A percentile compares a stretch with the other conserved stretches of the same genome.
Conservation (phyloP, 2,888 invertebrate genomes). For the Lasioglossum pauxillum region DNA sequence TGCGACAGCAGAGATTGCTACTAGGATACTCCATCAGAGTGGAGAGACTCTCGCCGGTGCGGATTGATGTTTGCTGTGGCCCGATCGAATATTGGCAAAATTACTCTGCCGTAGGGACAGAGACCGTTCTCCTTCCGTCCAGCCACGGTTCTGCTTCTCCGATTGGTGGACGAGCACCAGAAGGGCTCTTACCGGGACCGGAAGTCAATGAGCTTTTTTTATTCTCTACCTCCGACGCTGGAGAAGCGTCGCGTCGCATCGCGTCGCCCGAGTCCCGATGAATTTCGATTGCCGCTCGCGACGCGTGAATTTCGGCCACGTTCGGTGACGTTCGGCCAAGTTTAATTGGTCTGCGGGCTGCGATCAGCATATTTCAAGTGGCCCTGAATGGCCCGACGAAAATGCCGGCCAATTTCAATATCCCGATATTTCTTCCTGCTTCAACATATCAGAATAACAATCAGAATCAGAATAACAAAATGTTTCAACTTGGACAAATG, state of each 20-base stretch:
- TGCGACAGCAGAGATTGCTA: slow-evolving; percentile 64
- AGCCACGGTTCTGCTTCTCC: background rate
- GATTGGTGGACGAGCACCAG: background rate
- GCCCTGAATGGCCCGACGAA: background rate
- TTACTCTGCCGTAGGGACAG: slow-evolving; percentile 57
- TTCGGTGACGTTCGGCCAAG: background rate
- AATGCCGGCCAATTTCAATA: background rate
- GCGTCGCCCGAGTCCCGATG: background rate
- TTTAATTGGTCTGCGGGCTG: slow-evolving; percentile 34
- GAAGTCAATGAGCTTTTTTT: slow-evolving; percentile 25
- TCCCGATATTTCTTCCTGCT: background rate
- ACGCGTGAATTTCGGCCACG: slow-evolving; percentile 30
- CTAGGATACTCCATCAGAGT: slow-evolving; percentile 69
- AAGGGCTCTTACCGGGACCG: slow-evolving; percentile 22
- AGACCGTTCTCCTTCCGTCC: slow-evolving; percentile 24
- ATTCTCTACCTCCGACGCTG: background rate
- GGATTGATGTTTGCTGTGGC: slow-evolving; percentile 70
- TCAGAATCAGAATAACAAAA: too few relatives aligned
- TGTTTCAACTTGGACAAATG: too few relatives aligned
- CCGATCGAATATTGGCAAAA: slow-evolving; percentile 71
- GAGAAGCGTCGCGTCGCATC: background rate
- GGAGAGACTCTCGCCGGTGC: slow-evolving; percentile 64
- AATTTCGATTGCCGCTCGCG: slow-evolving; percentile 2
- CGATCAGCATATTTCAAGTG: background rate
- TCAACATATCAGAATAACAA: too few relatives aligned